These are phyloP conservation scores for Capromys pilorides DNA, from an alignment of 2,797 vertebrate genomes.

Conservation along the genomic window DNA sequence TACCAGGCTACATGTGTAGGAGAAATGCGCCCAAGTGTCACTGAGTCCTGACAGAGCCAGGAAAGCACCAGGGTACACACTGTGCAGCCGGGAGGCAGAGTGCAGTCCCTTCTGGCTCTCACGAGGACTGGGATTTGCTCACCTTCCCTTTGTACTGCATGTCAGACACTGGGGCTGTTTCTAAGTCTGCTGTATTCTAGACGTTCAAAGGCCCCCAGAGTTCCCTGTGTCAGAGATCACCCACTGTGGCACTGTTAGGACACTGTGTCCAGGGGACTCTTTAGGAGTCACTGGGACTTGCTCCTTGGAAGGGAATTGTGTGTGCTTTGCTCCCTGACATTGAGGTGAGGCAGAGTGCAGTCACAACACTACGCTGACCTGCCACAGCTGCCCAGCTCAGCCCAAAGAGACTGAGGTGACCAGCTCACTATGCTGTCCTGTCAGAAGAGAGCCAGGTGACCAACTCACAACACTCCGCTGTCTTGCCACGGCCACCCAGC, in stretches of 20 bases:
- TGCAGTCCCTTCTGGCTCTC: not conserved
- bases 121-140: not conserved
- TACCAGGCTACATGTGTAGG: not conserved
- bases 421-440: no score
- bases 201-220: no score
- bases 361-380: no score
- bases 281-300: not conserved
- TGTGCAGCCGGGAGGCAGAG: not conserved
- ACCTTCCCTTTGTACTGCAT: not conserved
- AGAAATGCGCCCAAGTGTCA: conserved; percentile 49
- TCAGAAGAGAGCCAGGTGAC: no score
- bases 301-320: not conserved
- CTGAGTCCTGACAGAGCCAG: not conserved
- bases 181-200: not conserved
- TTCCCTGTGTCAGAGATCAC: no score
- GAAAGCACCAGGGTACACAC: conserved; percentile 3
- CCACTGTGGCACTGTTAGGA: not conserved
- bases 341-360: no score
- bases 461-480: not conserved
- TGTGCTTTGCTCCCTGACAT: no score
- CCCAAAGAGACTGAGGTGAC: no score
- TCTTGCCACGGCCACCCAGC: no score
- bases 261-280: not conserved
- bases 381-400: no score
- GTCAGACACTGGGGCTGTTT: not conserved